These are phyloP conservation scores for Chloropsis hardwickii DNA, from an alignment of 2,113 vertebrate species.

Conservation along the genomic window DNA sequence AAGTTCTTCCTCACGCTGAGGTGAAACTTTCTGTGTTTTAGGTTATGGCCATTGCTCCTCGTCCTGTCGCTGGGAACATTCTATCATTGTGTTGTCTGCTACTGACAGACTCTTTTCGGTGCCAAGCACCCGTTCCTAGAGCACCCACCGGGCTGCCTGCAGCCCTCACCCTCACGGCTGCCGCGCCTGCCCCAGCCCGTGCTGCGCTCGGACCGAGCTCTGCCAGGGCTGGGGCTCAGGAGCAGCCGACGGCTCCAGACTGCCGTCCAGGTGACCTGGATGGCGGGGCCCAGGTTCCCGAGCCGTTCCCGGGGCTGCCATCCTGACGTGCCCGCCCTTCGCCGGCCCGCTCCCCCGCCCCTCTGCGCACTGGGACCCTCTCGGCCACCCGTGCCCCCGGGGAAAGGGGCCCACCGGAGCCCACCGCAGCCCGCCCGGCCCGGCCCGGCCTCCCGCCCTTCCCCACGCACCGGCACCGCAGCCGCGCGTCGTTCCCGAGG, in stretches of 20 bases:
- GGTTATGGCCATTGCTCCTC: not conserved
- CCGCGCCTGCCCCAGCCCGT: not conserved
- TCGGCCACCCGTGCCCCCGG: not conserved
- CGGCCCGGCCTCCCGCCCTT: not conserved
- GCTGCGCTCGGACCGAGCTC: not conserved
- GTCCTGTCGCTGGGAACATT: not conserved
- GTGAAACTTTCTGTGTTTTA: not conserved
- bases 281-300: not conserved
- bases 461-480: not conserved
- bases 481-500: not conserved
- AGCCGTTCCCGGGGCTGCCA: fast-evolving
- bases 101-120: not conserved
- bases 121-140: no score
- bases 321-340: not conserved
- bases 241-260: not conserved
- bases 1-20: not conserved
- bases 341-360: not conserved
- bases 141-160: not conserved
- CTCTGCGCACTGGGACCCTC: not conserved
- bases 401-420: not conserved
- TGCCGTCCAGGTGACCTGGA: fast-evolving
- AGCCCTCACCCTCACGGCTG: not conserved
- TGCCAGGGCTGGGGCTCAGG: not conserved
- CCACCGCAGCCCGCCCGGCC: not conserved
- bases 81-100: not conserved